Evolutionary conservation across 64 coral and sea anemone species (phyloP), one percentile per base, ranked within the genome.

Genomic region (Montipora efflorescens): DNA sequence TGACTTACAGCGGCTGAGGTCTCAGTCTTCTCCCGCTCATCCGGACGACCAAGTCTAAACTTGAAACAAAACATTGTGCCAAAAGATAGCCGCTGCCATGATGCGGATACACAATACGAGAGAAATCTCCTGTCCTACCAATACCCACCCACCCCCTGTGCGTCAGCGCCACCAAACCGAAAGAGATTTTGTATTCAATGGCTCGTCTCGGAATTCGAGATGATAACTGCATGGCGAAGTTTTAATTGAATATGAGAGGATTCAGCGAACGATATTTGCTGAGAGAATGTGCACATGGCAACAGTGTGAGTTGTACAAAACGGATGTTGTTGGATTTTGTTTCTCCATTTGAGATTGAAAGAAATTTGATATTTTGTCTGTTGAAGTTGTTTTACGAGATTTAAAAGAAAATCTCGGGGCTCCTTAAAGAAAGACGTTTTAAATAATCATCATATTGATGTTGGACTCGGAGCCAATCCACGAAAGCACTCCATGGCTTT

Each of bases 1-100:
- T 48, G 95, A 97, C 18, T 76, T 80, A 19, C 92, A 94, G 67
- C 49, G 19, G 55, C 59, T 48, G 21, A 47, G 92, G 67, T 93
- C 91, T 2, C 0, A 78, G 22, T 92, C 89, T 49, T 78, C 74
- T 16, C 82, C 90, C 1, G 45, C 4, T 5, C n/a, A 4, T 5
- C 57, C 53, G 57, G 16, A 45, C 61, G 45, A 77, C 14, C 20
- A 13, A 76, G 81, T 77, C 19, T 77, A 47, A 83, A 36, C 36
- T 36, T 36, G 36, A 36, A 36, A 62, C 10, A 19, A 15, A 8
- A 48, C 11, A 78, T 49, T 14, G 44, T 12, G 1, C 44, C 16
- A 49, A 5, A 8, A 47, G 36, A 10, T 14, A 15, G 1, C 4
- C 11, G 36, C 36, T 10, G 10, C 46, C 10, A 12, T 77, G 75